Evolutionary conservation across 2,797 vertebrate genomes (phyloP), one percentile per base, ranked within the genome.

Genomic region (Brotula barbata): DNA sequence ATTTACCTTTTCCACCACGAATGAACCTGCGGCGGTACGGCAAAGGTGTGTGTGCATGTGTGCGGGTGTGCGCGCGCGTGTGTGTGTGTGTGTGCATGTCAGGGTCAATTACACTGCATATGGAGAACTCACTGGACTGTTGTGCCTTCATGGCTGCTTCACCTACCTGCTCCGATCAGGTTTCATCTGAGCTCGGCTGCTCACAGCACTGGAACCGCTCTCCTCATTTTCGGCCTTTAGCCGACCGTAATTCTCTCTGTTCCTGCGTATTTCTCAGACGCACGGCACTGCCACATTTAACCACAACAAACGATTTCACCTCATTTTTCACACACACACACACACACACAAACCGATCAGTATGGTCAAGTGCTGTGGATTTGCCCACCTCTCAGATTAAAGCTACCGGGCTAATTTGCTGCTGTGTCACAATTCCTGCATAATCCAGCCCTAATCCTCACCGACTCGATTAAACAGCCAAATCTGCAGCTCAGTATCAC

Each of bases 361-460:
- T 73, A 77, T 78, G 82, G 82, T 80, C 74, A 57, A 83, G 58
- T 74, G 43, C 75, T 84, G 66, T 64, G 52, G 79, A 77, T 87
- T 79, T 81, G 83, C 83, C 81, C 71, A 75, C 68, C 80, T 85
- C 78, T 76, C 80, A 86, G 88, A 91, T 93, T 92, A 91, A 90
- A 85, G 80, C 75, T 86, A 87, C 80, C 77, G 44, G 81, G 91
- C 88, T 91, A 91, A 91, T 91, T 92, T 91, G 85, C 87, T 77
- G 81, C 89, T 86, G 71, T 85, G 86, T 86, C 60, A 57, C 80
- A 80, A 90, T 89, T 88, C 84, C 83, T 58, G 44, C 78, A 83
- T 92, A 92, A 91, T 92, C 91, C 90, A 16, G 22, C 71, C 72
- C 75, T 91, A 92, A 92, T 92, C 90, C 90, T 83, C 58, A 49